Percentiles rank a stretch among this genome's conserved stretches.
Conservation (phyloP, 2,113 vertebrate species). For the Tachuris rubrigastra region DNA sequence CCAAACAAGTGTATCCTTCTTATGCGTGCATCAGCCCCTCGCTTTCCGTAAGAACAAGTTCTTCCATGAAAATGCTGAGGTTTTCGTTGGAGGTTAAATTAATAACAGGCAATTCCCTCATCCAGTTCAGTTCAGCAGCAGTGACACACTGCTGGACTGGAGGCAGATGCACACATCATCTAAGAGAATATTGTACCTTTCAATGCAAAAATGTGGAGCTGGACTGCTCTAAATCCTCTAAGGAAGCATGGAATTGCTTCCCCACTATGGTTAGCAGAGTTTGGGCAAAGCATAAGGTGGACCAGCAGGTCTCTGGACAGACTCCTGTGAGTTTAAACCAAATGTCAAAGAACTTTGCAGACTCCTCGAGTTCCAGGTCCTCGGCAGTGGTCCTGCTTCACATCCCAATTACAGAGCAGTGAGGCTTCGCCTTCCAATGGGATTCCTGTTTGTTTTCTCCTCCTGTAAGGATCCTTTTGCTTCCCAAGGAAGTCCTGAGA, state of each 20-base stretch:
- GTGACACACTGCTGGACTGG: background rate
- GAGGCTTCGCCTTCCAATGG: background rate
- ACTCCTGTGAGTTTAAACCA: background rate
- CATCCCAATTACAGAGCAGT: background rate
- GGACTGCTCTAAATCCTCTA: background rate
- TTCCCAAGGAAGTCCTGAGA: background rate
- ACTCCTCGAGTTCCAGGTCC: background rate
- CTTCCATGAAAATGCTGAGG: background rate
- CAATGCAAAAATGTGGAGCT: background rate
- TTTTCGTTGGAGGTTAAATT: background rate
- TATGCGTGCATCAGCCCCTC: fast-evolving
- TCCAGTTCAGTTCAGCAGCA: background rate
- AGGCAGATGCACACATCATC: background rate
- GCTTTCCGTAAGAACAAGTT: background rate
- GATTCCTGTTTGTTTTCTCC: background rate
- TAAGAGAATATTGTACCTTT: background rate
- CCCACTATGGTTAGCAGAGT: background rate
- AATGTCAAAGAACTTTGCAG: background rate
- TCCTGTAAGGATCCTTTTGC: background rate
- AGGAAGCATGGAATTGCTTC: background rate
- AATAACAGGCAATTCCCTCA: background rate
- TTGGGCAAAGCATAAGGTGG: background rate
- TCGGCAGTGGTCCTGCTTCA: background rate
- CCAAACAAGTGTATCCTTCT: background rate
- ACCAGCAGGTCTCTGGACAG: background rate